Evolutionary conservation across 2,797 vertebrate genomes (phyloP), one percentile per base, ranked within the genome.

Genomic region (Gymnodraco acuticeps): DNA sequence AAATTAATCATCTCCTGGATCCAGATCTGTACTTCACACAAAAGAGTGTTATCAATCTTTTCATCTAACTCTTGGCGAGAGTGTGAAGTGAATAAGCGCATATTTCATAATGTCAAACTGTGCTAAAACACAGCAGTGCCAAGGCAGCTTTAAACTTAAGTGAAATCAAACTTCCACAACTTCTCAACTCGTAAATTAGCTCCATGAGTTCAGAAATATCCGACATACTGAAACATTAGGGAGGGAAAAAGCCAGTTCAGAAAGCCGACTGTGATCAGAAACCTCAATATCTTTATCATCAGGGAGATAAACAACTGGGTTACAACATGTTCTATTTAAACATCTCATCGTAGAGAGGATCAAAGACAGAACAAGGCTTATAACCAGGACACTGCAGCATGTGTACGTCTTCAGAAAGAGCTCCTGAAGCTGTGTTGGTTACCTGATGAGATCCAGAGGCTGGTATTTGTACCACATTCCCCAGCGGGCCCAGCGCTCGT

Each of bases 381-480:
- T 10, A 58, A 61, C 5, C 63, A 72, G 62, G 61, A 70, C 50
- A 50, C 31, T 15, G 7, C 5, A 45, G 48, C 50, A 60, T 14
- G 41, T 27, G 41, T 46, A 17, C 19, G 48, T 14, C 14, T 50
- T 33, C 13, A 33, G 33, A 61, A 63, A 47, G 12, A 76, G 66
- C 42, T 51, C 3, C 14, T 43, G 45, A 23, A 62, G 41, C 54
- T 47, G 54, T 46, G 62, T 64, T 73, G 60, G 72, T 83, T 94
- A 99, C 98, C 98, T 98, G 94, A 99, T 99, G 89, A 99, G 96
- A 89, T 99, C 98, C 51, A 99, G 94, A 56, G 98, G 98, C 51
- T 99, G 98, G 86, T 99, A 98, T 86, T 99, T 99, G 92, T 99
- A 99, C 98, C 98, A 99, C 91, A 99, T 98, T 10, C 98, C 98